Base-by-base conservation (phyloP, 2,888 invertebrate species). In the Drosophila tripunctata region DNA sequence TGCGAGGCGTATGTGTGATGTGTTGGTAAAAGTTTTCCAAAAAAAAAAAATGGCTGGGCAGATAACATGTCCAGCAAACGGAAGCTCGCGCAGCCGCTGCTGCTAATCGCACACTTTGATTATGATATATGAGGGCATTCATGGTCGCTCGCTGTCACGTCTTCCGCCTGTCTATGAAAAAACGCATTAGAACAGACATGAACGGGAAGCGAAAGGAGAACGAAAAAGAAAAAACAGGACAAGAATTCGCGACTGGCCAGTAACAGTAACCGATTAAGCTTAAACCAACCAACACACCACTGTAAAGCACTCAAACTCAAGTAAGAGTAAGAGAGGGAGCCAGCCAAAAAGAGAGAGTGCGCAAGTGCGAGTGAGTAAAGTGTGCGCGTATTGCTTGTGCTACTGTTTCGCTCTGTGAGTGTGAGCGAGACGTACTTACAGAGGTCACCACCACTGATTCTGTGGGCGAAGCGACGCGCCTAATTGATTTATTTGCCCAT, bases 401-500 rank as follows among this genome's bases (percentile, higher is more conserved):
- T 40, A n/a, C 36, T 17, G 21, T 47, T 27, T 38, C 10, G 3
- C 12, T 14, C 5, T 14, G 10, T n/a, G n/a, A n/a, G 72, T 35
- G 54, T 12, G 31, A 58, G 78, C 45, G 60, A 70, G 54, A 45
- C 58, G 62, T 55, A 71, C 24, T 63, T n/a, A 52, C 19, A 33
- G 52, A 52, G 57, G 62, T 54, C 44, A 60, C 41, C 15, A 57
- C 8, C 7, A 38, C 41, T 36, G 65, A 60, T n/a, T n/a, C 64
- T 57, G 64, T 63, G 62, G 74, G 56, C 73, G 55, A 67, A 35
- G 62, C 63, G 78, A 84, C 66, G 65, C 62, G 61, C 51, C 77
- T 83, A 83, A 83, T 83, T 83, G 88, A 83, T 83, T 83, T 83
- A 82, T 82, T 69, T 73, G 68, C 54, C 38, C 66, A 70, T 60